Evolutionary conservation across 2,113 vertebrate genomes (phyloP).

Genomic region (Paradisaea rubra): DNA sequence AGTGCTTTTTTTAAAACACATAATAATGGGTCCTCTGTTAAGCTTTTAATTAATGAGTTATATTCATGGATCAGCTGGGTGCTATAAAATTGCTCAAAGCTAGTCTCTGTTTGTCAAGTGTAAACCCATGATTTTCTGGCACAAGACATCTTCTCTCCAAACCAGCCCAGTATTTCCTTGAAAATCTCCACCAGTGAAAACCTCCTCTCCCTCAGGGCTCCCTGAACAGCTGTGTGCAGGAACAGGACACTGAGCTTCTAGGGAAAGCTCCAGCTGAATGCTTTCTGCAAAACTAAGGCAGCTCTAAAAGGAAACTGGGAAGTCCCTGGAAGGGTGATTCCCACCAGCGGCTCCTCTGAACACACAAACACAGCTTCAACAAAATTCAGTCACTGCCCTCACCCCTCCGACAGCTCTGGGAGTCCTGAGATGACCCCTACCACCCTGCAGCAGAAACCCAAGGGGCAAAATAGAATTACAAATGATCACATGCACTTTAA

Average conservation of each 20-base stretch:
- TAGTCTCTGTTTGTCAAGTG: not conserved
- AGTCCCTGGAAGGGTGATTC: not conserved
- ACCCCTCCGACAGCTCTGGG: not conserved
- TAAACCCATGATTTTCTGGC: not conserved
- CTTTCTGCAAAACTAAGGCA: not conserved
- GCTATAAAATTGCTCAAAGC: not conserved
- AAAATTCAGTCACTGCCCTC: not conserved
- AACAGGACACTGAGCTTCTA: not conserved
- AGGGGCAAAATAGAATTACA: not conserved
- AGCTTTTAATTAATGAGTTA: not conserved
- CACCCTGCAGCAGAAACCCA: not conserved
- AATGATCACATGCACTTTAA: not conserved
- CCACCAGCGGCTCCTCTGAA: not conserved
- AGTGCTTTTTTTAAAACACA: not conserved
- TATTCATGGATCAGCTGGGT: not conserved
- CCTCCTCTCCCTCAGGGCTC: not conserved
- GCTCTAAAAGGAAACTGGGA: not conserved
- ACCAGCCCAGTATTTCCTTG: not conserved
- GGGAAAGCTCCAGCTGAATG: not conserved
- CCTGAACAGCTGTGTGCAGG: not conserved
- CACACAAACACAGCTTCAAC: rapidly evolving
- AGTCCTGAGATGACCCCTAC: not conserved
- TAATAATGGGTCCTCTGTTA: not conserved
- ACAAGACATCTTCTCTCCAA: not conserved
- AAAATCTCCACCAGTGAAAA: not conserved